phyloP scores from a whole-genome alignment of 2,888 invertebrate species.

The Uloborus plumipes region DNA sequence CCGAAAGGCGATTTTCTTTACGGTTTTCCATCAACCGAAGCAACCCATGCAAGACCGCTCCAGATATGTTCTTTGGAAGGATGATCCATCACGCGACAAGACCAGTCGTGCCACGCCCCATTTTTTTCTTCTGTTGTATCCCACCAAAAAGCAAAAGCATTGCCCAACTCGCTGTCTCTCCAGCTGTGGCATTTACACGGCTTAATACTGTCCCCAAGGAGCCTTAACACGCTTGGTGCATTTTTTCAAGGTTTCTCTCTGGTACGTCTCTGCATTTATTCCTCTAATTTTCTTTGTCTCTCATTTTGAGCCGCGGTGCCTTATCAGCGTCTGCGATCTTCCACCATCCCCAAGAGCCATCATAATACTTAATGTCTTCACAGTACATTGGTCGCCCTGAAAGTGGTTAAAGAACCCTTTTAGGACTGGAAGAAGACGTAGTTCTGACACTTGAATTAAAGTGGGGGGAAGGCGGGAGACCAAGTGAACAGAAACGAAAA shows the following conservation, averaged over 20 bases:
- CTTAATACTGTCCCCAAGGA: constrained; percentile 26
- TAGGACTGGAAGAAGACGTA: neutral
- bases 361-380: constrained; percentile 33
- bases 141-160: too few species aligned
- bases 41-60: too few species aligned
- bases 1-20: too few species aligned
- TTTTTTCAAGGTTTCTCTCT: constrained; percentile 31
- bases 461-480: neutral
- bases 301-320: neutral
- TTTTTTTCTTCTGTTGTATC: too few species aligned
- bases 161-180: neutral
- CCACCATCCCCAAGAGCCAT: neutral
- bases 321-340: constrained; percentile 20
- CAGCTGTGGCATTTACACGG: constrained; percentile 14
- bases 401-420: constrained; percentile 5
- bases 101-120: constrained; percentile 31
- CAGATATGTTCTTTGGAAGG: constrained; percentile 9
- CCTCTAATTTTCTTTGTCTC: neutral
- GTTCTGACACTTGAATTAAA: constrained; percentile 2
- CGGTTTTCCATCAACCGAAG: too few species aligned
- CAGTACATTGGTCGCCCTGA: constrained; percentile 38
- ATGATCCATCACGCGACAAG: constrained; percentile 34
- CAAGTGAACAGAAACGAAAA: neutral
- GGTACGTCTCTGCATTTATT: neutral
- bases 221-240: constrained; percentile 18